A percentile compares a stretch with the other conserved stretches of the same genome.
Evolutionary conservation across 2,113 vertebrate genomes (phyloP).

Genomic region (Falcunculus frontatus): DNA sequence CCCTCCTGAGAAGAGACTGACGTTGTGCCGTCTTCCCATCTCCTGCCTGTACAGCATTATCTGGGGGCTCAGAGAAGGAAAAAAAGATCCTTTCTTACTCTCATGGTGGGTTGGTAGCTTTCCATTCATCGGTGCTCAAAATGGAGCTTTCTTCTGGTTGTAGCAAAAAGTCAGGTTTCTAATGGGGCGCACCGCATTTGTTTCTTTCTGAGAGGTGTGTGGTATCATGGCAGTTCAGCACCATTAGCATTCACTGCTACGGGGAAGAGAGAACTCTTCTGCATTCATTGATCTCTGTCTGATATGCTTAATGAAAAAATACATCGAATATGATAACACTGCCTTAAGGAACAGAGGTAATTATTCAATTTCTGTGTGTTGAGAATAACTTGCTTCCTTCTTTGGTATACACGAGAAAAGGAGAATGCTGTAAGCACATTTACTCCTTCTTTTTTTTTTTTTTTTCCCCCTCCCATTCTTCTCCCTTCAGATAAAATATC

Average conservation of each 20-base stretch:
- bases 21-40: background rate
- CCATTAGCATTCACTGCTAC: constrained; percentile 29
- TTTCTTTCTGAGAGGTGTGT: background rate
- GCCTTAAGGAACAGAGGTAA: constrained; percentile 53
- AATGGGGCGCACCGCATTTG: background rate
- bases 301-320: constrained; percentile 59
- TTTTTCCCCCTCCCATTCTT: rapidly evolving
- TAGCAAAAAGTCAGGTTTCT: background rate
- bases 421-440: background rate
- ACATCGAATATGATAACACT: constrained; percentile 48
- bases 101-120: background rate
- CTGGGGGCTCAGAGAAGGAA: background rate
- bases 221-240: background rate
- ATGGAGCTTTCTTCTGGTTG: background rate
- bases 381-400: constrained; percentile 26
- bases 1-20: background rate
- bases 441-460: background rate
- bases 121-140: background rate
- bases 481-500: background rate
- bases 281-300: constrained; percentile 50
- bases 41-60: no score
- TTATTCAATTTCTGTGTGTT: constrained; percentile 37
- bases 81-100: background rate
- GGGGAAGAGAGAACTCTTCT: background rate
- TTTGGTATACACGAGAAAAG: background rate